Evolutionary conservation across 2,888 invertebrate genomes (phyloP).

Genomic region (Mimas tiliae): DNA sequence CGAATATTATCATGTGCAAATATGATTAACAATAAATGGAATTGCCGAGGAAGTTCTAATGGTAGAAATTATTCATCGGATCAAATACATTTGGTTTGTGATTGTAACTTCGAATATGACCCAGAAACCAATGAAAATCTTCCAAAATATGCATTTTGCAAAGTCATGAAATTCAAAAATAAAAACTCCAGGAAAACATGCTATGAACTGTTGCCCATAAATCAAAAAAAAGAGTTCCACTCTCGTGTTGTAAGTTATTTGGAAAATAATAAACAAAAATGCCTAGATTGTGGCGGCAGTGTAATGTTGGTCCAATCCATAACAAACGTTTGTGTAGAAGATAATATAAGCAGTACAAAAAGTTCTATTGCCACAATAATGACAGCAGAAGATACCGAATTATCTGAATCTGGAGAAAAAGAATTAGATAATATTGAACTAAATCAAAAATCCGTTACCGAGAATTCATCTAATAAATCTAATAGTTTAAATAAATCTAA

Average conservation of each 20-base stretch:
- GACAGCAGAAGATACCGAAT: not conserved
- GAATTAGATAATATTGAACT: conserved; percentile 14
- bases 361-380: conserved; percentile 12
- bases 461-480: not conserved
- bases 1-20: conserved; percentile 83
- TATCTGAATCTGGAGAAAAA: not conserved
- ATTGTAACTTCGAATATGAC: conserved; percentile 71
- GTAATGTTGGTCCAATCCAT: conserved; percentile 66
- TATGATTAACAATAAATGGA: conserved; percentile 43
- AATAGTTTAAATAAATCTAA: conserved; percentile 16
- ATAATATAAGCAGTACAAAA: conserved; percentile 1
- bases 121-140: conserved; percentile 60
- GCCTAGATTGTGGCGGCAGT: conserved; percentile 77
- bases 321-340: conserved; percentile 40
- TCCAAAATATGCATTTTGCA: conserved; percentile 84
- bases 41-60: conserved; percentile 43
- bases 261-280: conserved; percentile 78
- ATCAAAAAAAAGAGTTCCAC: conserved; percentile 85
- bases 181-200: conserved; percentile 78
- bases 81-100: conserved; percentile 55
- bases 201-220: conserved; percentile 81
- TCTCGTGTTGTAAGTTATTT: conserved; percentile 77
- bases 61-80: conserved; percentile 38
- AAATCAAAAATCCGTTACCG: not conserved
- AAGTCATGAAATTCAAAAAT: conserved; percentile 82